Evolutionary conservation across 2,113 vertebrate genomes (phyloP).

Genomic region (Chaenocephalus aceratus): DNA sequence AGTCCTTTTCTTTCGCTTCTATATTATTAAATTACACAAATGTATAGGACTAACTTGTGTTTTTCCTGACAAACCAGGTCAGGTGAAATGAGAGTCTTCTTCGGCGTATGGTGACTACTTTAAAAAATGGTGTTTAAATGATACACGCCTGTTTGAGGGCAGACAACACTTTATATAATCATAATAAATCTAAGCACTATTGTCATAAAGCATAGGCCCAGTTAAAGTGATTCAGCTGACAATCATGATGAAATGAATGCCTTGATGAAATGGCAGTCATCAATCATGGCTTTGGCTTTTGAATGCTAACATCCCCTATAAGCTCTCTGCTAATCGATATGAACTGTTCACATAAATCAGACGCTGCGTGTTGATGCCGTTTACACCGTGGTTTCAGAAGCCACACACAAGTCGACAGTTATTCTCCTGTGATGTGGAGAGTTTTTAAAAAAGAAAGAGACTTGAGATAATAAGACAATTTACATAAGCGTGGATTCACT

Average conservation of each 20-base stretch:
- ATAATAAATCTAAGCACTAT: constrained; percentile 72
- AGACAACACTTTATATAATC: constrained; percentile 72
- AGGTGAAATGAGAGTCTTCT: constrained; percentile 34
- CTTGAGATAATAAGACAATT: neutral
- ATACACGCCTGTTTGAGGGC: constrained; percentile 44
- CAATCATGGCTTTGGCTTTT: constrained; percentile 67
- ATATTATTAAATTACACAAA: constrained; percentile 1
- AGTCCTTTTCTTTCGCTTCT: constrained; percentile 1
- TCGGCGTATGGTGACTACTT: constrained; percentile 42
- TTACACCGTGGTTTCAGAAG: constrained; percentile 40
- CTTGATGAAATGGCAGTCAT: constrained; percentile 74
- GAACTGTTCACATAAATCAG: constrained; percentile 71
- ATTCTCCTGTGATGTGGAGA: neutral
- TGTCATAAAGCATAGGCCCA: constrained; percentile 62
- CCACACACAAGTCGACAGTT: constrained; percentile 3
- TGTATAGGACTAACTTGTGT: constrained; percentile 9
- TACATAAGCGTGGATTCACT: neutral
- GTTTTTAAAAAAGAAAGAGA: constrained; percentile 1
- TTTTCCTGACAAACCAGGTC: constrained; percentile 28
- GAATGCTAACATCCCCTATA: constrained; percentile 51
- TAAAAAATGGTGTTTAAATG: constrained; percentile 48
- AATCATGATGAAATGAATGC: constrained; percentile 75
- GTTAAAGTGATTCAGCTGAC: constrained; percentile 71
- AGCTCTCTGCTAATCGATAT: constrained; percentile 69
- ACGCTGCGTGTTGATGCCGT: constrained; percentile 37